These are phyloP conservation scores for Equus przewalskii DNA, from an alignment of 2,113 vertebrate species.

Conservation along the genomic window DNA sequence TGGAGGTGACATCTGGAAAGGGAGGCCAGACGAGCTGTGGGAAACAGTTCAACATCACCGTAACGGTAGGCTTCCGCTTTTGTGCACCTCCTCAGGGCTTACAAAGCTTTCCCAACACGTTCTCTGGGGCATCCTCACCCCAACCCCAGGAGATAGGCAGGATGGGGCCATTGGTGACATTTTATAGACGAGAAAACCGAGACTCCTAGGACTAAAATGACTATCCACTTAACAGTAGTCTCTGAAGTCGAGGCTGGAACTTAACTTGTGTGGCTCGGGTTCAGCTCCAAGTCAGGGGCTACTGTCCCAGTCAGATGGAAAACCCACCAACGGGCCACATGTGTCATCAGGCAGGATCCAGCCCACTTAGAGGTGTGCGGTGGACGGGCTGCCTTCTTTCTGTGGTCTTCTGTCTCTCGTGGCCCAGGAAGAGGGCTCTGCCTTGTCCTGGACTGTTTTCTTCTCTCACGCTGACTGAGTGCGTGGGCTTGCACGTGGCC, in stretches of 20 bases:
- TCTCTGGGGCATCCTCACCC: not conserved
- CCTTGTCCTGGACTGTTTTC: not conserved
- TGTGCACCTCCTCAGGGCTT: rapidly evolving
- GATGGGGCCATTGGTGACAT: not conserved
- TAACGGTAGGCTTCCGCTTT: not conserved
- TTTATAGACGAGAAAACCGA: not conserved
- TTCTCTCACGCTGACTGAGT: not conserved
- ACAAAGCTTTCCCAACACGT: not conserved
- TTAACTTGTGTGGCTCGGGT: not conserved
- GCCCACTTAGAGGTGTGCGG: not conserved
- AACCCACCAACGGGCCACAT: not conserved
- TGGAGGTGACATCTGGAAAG: not conserved
- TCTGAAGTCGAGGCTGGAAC: not conserved
- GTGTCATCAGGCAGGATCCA: not conserved
- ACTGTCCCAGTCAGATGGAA: not conserved
- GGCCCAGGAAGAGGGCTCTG: not conserved
- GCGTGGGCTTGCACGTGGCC: not conserved
- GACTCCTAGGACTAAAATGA: not conserved
- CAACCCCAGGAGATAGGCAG: not conserved
- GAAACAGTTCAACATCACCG: rapidly evolving
- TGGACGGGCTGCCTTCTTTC: not conserved
- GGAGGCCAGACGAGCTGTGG: not conserved
- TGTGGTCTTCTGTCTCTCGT: not conserved
- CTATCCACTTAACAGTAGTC: not conserved
- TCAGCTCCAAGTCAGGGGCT: not conserved